Conservation (phyloP, 2,888 invertebrate species). For the Glaucopsyche alexis region DNA sequence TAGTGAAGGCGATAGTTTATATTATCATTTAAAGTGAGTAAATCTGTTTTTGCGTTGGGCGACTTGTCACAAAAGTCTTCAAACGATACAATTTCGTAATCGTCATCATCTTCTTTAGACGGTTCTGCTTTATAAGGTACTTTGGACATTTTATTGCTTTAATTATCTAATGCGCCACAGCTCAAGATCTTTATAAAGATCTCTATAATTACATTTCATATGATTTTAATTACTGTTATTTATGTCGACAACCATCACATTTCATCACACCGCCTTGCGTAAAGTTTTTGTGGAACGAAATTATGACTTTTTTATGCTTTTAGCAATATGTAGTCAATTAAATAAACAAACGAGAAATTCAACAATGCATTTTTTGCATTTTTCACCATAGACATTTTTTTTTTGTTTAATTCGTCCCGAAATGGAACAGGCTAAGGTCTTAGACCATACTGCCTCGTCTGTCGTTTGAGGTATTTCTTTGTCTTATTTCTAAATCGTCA, state of each 20-base stretch:
- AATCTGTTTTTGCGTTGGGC: conserved; percentile 73
- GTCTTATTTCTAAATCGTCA: no score
- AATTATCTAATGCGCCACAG: conserved; percentile 29
- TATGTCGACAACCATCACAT: background rate
- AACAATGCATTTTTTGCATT: background rate
- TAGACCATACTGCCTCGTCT: no score
- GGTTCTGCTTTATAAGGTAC: conserved; percentile 71
- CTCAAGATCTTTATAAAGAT: conserved; percentile 13
- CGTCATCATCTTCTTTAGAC: conserved; percentile 63
- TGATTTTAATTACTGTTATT: background rate
- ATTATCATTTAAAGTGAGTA: conserved; percentile 76
- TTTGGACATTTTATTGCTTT: conserved; percentile 63
- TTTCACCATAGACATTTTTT: background rate
- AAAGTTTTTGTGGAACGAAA: background rate
- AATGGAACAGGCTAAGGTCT: no score
- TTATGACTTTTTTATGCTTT: background rate
- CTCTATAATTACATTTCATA: conserved; percentile 15
- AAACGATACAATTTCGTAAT: conserved; percentile 79
- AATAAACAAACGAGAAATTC: conserved; percentile 10
- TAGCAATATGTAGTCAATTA: background rate
- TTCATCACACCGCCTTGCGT: background rate
- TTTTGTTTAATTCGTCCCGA: no score
- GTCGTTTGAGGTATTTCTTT: no score
- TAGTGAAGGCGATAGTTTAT: conserved; percentile 75
- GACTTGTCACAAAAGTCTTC: conserved; percentile 81